Evolutionary conservation across 2,113 vertebrate genomes (phyloP).

Genomic region (Stegastes partitus): DNA sequence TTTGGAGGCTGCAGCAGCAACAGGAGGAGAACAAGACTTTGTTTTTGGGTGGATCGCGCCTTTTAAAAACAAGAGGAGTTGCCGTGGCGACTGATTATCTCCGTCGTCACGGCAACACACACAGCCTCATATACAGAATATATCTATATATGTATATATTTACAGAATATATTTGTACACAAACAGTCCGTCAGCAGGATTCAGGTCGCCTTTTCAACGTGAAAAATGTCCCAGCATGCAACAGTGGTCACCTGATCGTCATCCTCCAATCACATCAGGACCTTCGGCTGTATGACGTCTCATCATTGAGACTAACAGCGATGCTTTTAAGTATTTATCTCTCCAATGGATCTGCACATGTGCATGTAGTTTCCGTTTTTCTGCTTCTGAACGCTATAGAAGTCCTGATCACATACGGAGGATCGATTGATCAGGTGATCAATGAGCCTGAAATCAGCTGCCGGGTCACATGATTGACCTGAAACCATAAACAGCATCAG

Average conservation of each 20-base stretch:
- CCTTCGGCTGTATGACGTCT: not conserved
- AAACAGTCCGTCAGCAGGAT: not conserved
- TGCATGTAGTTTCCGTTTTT: too few species aligned
- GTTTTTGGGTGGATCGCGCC: not conserved
- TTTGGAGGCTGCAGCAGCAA: not conserved
- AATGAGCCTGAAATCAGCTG: not conserved
- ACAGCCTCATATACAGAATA: slow-evolving; percentile 40
- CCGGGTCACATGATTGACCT: not conserved
- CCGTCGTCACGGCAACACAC: slow-evolving; percentile 18
- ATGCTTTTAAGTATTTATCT: too few species aligned
- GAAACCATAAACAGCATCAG: not conserved
- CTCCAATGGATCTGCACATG: too few species aligned
- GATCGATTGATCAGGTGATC: too few species aligned
- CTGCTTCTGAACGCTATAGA: too few species aligned
- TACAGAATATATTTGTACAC: slow-evolving; percentile 64
- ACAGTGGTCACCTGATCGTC: slow-evolving; percentile 20
- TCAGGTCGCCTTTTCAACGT: not conserved
- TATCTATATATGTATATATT: slow-evolving; percentile 41
- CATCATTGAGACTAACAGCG: too few species aligned
- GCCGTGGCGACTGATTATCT: not conserved
- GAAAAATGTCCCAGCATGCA: slow-evolving; percentile 56
- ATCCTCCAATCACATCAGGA: slow-evolving; percentile 26
- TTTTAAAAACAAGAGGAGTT: not conserved
- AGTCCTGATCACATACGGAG: too few species aligned
- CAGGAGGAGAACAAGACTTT: not conserved